phyloP scores from a whole-genome alignment of 2,113 vertebrate species.

The Coptodon rendalli region DNA sequence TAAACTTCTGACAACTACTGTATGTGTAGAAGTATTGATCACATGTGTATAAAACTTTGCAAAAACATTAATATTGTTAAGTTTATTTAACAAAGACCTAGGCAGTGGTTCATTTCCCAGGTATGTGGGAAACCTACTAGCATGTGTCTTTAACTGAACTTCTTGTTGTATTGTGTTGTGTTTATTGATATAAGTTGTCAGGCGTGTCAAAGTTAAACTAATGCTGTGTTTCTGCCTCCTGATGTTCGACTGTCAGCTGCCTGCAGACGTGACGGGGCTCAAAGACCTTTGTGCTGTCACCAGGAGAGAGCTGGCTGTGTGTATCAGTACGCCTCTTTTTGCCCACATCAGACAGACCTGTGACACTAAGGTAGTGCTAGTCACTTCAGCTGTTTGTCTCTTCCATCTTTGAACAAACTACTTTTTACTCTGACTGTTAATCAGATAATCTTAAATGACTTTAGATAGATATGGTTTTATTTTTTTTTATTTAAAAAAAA shows the following conservation, averaged over 20 bases:
- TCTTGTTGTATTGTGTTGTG: not conserved
- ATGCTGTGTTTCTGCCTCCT: not conserved
- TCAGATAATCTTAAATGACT: not conserved
- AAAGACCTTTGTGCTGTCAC: not conserved
- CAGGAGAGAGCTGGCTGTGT: not conserved
- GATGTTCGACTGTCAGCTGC: not conserved
- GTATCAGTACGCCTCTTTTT: not conserved
- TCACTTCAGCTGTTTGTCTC: not conserved
- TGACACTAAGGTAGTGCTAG: slow-evolving; percentile 13
- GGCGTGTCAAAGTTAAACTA: not conserved
- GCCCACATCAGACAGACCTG: slow-evolving; percentile 10
- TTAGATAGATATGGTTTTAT: not conserved
- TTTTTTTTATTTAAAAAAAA: too few relatives aligned
- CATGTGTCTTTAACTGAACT: not conserved
- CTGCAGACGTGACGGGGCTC: not conserved
- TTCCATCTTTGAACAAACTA: not conserved
- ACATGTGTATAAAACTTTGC: not conserved
- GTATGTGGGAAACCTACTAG: not conserved
- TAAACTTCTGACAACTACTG: not conserved
- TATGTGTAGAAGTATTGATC: not conserved
- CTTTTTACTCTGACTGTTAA: not conserved
- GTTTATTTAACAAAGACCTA: not conserved
- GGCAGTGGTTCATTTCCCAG: not conserved
- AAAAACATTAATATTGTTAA: not conserved
- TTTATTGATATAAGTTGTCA: not conserved